Conservation (phyloP, 2,113 vertebrate species). For the Misgurnus mizolepis region DNA sequence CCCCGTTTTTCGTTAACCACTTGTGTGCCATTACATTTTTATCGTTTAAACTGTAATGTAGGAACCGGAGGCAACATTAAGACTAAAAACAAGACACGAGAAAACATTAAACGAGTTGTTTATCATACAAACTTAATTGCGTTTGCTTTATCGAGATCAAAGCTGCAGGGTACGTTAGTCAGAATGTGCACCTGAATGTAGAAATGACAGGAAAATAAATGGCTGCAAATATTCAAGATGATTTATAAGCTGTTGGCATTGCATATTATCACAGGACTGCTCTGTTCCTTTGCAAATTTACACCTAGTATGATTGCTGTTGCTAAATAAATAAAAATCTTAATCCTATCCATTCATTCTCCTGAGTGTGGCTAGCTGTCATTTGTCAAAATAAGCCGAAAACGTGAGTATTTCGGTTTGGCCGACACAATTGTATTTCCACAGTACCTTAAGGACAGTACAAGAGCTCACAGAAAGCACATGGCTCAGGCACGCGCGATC, state of each 20-base stretch:
- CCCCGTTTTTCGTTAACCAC: slow-evolving; percentile 14
- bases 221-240: background rate
- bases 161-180: background rate
- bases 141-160: too few relatives aligned
- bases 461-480: slow-evolving; percentile 63
- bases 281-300: background rate
- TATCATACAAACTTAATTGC: background rate
- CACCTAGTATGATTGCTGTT: background rate
- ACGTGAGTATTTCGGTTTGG: slow-evolving; percentile 53
- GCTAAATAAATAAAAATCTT: background rate
- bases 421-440: slow-evolving; percentile 46
- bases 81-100: slow-evolving; percentile 13
- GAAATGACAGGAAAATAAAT: background rate
- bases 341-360: background rate
- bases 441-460: slow-evolving; percentile 53
- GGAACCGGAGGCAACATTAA: slow-evolving; percentile 36
- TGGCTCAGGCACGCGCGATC: slow-evolving; percentile 72
- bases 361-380: background rate
- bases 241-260: background rate
- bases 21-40: slow-evolving; percentile 26
- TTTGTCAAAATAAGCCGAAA: slow-evolving; percentile 25
- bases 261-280: background rate
- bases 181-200: background rate
- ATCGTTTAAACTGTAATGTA: background rate
- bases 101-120: background rate